Conservation (phyloP, 1,140 invertebrate genomes). For the Vollenhovia emeryi region DNA sequence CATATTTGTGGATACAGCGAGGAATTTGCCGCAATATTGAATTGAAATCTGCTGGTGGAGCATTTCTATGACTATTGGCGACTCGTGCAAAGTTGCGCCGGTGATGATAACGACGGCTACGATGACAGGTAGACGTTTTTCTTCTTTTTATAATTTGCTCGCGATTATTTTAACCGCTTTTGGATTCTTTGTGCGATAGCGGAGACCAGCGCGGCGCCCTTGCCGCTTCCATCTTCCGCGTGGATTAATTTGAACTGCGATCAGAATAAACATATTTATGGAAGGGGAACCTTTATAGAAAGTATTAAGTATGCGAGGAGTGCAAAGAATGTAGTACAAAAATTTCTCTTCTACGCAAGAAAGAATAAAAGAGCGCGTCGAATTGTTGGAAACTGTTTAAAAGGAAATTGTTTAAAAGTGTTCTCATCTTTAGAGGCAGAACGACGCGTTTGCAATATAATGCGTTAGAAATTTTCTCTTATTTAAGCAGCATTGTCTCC, state of each 20-base stretch:
- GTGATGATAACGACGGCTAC: neutral
- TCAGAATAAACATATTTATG: constrained; percentile 5
- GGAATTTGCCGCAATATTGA: neutral
- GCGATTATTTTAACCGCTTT: constrained; percentile 71
- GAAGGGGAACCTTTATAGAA: neutral
- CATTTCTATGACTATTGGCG: constrained; percentile 19
- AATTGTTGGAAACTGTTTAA: neutral
- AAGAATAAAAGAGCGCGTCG: neutral
- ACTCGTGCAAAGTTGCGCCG: neutral
- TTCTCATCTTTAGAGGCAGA: neutral
- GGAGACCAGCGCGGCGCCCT: constrained; percentile 91
- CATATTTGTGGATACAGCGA: constrained; percentile 2
- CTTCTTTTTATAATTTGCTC: neutral
- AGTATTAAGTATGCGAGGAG: neutral
- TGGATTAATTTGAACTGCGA: constrained; percentile 89
- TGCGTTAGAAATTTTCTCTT: neutral
- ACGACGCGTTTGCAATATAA: neutral
- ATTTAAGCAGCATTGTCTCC: neutral
- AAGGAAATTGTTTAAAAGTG: neutral
- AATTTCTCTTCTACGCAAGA: neutral
- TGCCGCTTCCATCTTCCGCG: constrained; percentile 93
- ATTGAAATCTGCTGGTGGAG: neutral
- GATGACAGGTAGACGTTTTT: neutral
- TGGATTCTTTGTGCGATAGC: constrained; percentile 87
- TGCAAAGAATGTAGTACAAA: neutral